Evolutionary conservation across 2,888 invertebrate genomes (phyloP).

Genomic region (Caenorhabditis plicata): DNA sequence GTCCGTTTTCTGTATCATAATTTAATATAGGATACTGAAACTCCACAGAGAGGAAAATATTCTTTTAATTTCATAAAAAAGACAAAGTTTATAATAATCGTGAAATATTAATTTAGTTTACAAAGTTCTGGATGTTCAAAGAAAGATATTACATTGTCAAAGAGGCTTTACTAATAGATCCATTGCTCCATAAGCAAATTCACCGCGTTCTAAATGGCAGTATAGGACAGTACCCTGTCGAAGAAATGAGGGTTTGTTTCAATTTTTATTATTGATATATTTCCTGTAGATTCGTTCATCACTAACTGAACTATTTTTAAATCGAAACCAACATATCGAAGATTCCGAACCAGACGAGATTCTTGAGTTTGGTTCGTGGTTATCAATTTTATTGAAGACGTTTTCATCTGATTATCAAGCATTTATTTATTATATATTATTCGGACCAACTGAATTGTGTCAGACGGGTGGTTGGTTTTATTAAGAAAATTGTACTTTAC

Average conservation of each 20-base stretch:
- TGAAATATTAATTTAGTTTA: too few species aligned
- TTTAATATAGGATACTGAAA: too few species aligned
- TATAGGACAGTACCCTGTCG: slow-evolving; percentile 7
- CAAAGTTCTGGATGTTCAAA: slow-evolving; percentile 14
- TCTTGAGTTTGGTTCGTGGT: slow-evolving; percentile 23
- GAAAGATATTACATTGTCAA: slow-evolving; percentile 25
- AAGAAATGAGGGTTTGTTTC: slow-evolving; percentile 12
- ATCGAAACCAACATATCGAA: slow-evolving; percentile 21
- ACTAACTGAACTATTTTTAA: slow-evolving; percentile 19
- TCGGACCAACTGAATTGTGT: slow-evolving; percentile 17
- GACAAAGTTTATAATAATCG: too few species aligned
- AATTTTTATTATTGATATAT: neutral
- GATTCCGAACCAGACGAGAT: slow-evolving; percentile 14
- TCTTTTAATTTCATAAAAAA: too few species aligned
- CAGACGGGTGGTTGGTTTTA: slow-evolving; percentile 5
- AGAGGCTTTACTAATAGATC: slow-evolving; percentile 28
- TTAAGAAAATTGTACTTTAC: neutral
- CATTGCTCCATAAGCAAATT: slow-evolving; percentile 5
- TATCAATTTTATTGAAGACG: slow-evolving; percentile 16
- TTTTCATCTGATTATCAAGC: slow-evolving; percentile 23
- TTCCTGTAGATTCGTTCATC: slow-evolving; percentile 10
- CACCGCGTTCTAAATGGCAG: slow-evolving; percentile 6
- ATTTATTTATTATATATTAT: slow-evolving; percentile 16
- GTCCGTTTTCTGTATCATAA: too few species aligned
- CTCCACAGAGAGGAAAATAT: too few species aligned